Evolutionary conservation across 2,113 vertebrate genomes (phyloP), one percentile per base, ranked within the genome.

Genomic region (Xiphophorus maculatus): DNA sequence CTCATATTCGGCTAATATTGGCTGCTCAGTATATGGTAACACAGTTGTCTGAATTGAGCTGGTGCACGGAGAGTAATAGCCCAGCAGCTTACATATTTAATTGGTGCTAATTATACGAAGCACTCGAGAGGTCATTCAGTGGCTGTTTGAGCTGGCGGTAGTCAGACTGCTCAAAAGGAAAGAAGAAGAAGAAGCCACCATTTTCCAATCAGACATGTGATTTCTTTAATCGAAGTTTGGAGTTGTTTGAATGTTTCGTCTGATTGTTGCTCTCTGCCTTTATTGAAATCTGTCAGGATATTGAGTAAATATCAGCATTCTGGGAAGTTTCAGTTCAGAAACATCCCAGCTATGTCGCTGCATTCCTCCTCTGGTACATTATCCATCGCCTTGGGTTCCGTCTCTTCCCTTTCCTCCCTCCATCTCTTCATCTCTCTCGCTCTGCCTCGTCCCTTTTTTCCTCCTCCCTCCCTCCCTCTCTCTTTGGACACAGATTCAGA

Each of bases 401-500:
- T 81, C 82, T 62, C 66, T 35, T 76, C 81, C 73, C 71, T 69
- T 69, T 60, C 68, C 48, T 79, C 78, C 63, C 30, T 77, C 60
- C 13, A 7, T 80, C 65, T 66, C 32, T 76, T 68, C 35, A n/a
- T 54, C 77, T 76, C 70, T 51, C 77, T 74, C 84, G 1, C 66
- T 69, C 68, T 66, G 33, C 44, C 71, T 77, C 84, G 58, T 65
- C 35, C 42, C 42, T 32, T 71, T 89, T 94, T 70, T 74, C 76
- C 22, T 29, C 79, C 94, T 95, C 33, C 1, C 72, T 61, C 25
- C 48, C 54, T 70, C 77, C 94, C 95, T 94, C 95, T 95, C 96
- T 96, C 96, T 95, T 95, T 96, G 96, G 96, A 96, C 96, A 96
- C 95, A 94, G 96, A 96, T 96, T 97, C 96, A 96, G 97, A 96